Conservation (phyloP, 2,888 invertebrate species). For the Stenchaetothrips biformis region DNA sequence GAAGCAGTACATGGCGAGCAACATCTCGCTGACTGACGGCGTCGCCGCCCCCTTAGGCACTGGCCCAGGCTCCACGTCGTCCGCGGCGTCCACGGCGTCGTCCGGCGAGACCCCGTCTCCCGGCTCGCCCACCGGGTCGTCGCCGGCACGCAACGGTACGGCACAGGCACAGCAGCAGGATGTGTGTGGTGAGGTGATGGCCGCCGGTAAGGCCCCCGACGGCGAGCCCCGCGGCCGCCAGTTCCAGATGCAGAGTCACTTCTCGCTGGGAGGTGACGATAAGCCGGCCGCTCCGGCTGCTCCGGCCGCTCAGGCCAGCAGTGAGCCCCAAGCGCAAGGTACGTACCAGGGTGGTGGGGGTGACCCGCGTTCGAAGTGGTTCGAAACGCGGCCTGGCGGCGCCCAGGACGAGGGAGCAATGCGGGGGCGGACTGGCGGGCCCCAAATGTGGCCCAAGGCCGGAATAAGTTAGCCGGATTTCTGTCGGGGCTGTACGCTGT, state of each 20-base stretch:
- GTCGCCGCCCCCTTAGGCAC: background rate
- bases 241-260: conserved; percentile 22
- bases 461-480: too few relatives aligned
- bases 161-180: background rate
- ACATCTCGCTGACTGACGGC: conserved; percentile 18
- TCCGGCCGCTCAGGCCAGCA: conserved; percentile 19
- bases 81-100: background rate
- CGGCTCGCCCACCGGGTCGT: background rate
- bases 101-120: conserved; percentile 6
- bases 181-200: background rate
- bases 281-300: background rate
- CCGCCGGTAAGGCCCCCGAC: conserved; percentile 18
- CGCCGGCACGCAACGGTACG: conserved; percentile 8
- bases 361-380: too few relatives aligned
- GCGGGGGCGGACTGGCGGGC: background rate
- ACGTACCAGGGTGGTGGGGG: background rate
- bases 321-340: background rate
- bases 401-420: background rate
- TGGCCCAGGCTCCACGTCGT: conserved; percentile 16
- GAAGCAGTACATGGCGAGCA: conserved; percentile 4
- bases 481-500: too few relatives aligned
- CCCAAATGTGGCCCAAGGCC: background rate
- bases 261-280: background rate
- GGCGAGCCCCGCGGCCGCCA: conserved; percentile 14
- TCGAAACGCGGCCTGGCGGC: background rate